phyloP scores from a whole-genome alignment of 2,113 vertebrate genomes.

The Zootoca vivipara region DNA sequence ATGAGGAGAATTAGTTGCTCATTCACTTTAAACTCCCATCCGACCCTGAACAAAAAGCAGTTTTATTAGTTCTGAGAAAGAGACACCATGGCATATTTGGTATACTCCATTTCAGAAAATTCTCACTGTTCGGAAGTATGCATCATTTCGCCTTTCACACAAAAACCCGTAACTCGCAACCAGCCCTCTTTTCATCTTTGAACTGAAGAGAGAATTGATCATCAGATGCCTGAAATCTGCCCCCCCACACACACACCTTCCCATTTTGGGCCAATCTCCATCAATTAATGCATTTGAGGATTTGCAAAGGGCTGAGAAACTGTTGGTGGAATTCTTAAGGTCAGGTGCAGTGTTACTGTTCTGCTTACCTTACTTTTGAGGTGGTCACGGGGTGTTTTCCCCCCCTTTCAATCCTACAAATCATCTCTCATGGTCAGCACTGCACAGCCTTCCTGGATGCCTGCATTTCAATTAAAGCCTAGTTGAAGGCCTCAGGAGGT shows the following conservation, averaged over 20 bases:
- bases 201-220: neutral
- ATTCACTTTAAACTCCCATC: conserved; percentile 12
- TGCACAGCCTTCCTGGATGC: too few species aligned
- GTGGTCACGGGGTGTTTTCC: too few species aligned
- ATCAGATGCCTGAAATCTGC: neutral
- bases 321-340: neutral
- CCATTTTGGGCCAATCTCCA: too few species aligned
- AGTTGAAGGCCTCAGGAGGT: too few species aligned
- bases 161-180: neutral
- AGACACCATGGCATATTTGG: conserved; percentile 18
- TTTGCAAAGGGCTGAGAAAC: neutral
- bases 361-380: too few species aligned
- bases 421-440: too few species aligned
- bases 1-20: conserved; percentile 45
- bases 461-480: too few species aligned
- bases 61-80: conserved; percentile 4
- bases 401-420: too few species aligned
- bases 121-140: conserved; percentile 37
- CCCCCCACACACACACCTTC: too few species aligned
- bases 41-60: conserved; percentile 24
- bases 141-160: conserved; percentile 20
- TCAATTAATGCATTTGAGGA: neutral
- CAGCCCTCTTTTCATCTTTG: neutral
- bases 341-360: too few species aligned
- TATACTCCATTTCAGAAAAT: conserved; percentile 29